Evolutionary conservation across 2,888 invertebrate species (phyloP), one percentile per base, ranked within the genome.

Genomic region (Andrena minutula): DNA sequence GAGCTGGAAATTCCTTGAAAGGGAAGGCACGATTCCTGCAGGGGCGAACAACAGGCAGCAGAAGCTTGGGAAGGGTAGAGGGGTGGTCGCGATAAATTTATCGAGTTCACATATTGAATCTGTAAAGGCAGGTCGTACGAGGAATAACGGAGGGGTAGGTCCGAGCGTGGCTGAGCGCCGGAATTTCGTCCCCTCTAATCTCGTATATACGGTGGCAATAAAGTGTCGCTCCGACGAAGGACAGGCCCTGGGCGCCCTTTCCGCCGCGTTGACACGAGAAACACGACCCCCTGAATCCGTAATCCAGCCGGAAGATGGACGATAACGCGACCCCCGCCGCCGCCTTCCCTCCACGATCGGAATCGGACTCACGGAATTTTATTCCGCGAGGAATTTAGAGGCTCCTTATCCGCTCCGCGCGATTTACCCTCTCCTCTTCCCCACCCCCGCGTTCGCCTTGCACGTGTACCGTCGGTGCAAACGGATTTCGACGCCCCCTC

Each of bases 81-180:
- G 32, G 28, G 61, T 41, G 72, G 53, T 58, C 75, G 75, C 85
- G 87, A 90, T 88, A 89, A 90, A 90, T 90, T 91, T 85, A 79
- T 83, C 79, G 84, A 86, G 81, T 88, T 90, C 84, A 84, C 89
- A 84, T 88, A 88, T 89, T 89, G 89, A 90, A 90, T 86, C 79
- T 68, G 73, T 51, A 72, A 75, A 74, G 77, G 60, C 75, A 7
- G 41, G 23, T 49, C 65, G 61, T 28, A 51, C 16, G 73, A 20
- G 58, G 63, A 56, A 72, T 70, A 78, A 80, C 68, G 79, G 20
- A 0, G 60, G 20, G 66, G 58, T 51, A 41, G 73, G 78, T 87
- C 82, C 88, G 79, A 82, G 79, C 72, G 79, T 75, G 60, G 75
- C 49, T 41, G 78, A 60, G 68, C 65, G 75, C 69, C 41, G 87